phyloP scores from a whole-genome alignment of 1,140 invertebrate genomes.

The Ladona fulva region DNA sequence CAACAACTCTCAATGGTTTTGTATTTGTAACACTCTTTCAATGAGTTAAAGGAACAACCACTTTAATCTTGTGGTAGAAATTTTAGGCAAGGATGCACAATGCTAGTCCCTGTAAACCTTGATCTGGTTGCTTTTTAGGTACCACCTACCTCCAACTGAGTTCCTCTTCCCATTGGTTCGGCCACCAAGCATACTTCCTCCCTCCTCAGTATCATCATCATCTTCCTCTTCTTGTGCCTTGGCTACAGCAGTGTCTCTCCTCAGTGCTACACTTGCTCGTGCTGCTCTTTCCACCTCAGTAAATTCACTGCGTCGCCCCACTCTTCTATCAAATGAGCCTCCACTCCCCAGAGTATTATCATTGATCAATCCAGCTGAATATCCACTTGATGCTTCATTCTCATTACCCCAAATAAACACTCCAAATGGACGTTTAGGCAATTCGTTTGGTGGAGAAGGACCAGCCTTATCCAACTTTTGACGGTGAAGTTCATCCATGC shows the following conservation, averaged over 20 bases:
- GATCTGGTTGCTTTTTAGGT: no score
- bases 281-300: conserved; percentile 31
- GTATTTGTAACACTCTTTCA: no score
- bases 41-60: no score
- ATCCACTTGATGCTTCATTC: conserved; percentile 35
- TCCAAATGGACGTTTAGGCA: conserved; percentile 75
- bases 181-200: not conserved
- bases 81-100: no score
- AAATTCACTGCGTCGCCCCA: conserved; percentile 20
- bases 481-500: conserved; percentile 78
- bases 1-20: no score
- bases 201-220: not conserved
- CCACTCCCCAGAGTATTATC: conserved; percentile 25
- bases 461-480: conserved; percentile 76
- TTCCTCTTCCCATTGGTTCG: not conserved
- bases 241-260: conserved; percentile 44
- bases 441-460: conserved; percentile 59
- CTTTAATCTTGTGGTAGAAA: no score
- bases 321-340: conserved; percentile 35
- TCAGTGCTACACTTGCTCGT: conserved; percentile 37
- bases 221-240: conserved; percentile 27
- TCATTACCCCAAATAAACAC: conserved; percentile 46
- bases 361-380: conserved; percentile 18
- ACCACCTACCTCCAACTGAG: not conserved
- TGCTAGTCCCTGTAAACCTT: no score